phyloP scores from a whole-genome alignment of 1,140 invertebrate genomes.

The Drosophila teissieri region DNA sequence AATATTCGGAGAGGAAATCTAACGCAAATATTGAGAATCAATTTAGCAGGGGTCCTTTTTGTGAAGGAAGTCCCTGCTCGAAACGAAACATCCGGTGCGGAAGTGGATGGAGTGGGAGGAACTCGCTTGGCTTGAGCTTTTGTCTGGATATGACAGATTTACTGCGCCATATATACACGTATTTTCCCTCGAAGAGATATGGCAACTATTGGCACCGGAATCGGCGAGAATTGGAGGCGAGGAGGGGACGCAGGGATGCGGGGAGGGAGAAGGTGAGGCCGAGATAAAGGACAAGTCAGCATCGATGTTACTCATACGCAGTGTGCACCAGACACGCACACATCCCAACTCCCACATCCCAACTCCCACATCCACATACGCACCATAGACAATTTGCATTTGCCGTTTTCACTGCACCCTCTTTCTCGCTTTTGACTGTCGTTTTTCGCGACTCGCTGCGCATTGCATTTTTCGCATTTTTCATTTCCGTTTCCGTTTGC shows the following conservation, averaged over 20 bases:
- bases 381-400: conserved; percentile 68
- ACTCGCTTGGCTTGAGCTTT: conserved; percentile 51
- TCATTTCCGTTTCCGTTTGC: conserved; percentile 76
- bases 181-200: conserved; percentile 71
- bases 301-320: conserved; percentile 66
- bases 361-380: neutral
- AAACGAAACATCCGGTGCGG: conserved; percentile 1
- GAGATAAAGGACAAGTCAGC: conserved; percentile 45
- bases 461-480: conserved; percentile 75
- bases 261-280: conserved; percentile 23
- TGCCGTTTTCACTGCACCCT: conserved; percentile 45
- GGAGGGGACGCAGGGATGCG: conserved; percentile 27
- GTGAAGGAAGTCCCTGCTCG: neutral
- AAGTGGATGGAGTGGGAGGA: neutral
- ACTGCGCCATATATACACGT: conserved; percentile 63
- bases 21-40: conserved; percentile 18
- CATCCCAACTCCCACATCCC: too few relatives aligned
- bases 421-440: conserved; percentile 13
- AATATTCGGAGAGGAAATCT: neutral
- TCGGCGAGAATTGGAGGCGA: conserved; percentile 9
- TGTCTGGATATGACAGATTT: conserved; percentile 74
- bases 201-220: conserved; percentile 68
- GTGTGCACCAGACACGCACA: conserved; percentile 29
- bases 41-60: neutral
- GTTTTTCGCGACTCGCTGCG: conserved; percentile 43